These are phyloP conservation scores for Sminthurides aquaticus DNA, from an alignment of 2,888 invertebrate species.

Conservation along the genomic window DNA sequence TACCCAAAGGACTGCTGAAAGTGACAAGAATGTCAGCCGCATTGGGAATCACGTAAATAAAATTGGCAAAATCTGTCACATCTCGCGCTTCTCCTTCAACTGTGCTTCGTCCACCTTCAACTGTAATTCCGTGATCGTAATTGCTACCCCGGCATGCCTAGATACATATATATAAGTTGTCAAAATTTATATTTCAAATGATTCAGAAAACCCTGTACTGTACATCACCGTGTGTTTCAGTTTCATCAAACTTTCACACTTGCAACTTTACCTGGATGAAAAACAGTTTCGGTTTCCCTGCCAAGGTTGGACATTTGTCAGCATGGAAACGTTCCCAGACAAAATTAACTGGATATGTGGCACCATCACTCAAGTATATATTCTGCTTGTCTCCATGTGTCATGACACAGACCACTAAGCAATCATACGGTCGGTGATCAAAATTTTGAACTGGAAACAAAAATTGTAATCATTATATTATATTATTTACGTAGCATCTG, in stretches of 20 bases:
- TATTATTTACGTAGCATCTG: no score
- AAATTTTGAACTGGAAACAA: constrained; percentile 23
- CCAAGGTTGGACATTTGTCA: constrained; percentile 66
- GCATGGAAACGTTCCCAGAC: constrained; percentile 41
- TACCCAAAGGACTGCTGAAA: constrained; percentile 39
- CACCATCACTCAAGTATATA: constrained; percentile 35
- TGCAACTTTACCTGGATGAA: constrained; percentile 38
- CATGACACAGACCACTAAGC: constrained; percentile 37
- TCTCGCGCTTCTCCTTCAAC: constrained; percentile 13
- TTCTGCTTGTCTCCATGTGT: constrained; percentile 40
- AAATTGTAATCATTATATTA: no score
- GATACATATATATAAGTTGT: neutral
- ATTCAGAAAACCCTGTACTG: no score
- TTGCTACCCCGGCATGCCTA: constrained; percentile 38
- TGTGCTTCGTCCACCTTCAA: constrained; percentile 7
- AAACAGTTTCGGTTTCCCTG: constrained; percentile 66
- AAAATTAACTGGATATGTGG: constrained; percentile 35
- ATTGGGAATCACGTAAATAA: constrained; percentile 42
- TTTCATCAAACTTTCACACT: no score
- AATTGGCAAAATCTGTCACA: constrained; percentile 35
- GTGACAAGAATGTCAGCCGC: constrained; percentile 41
- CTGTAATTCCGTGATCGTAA: constrained; percentile 33
- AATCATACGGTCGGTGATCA: constrained; percentile 36
- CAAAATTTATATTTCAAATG: constrained; percentile 2
- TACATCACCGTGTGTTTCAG: no score